A percentile compares a stretch with the other conserved stretches of the same genome.
phyloP scores from a whole-genome alignment of 2,797 vertebrate species.

The Aplochiton taeniatus region DNA sequence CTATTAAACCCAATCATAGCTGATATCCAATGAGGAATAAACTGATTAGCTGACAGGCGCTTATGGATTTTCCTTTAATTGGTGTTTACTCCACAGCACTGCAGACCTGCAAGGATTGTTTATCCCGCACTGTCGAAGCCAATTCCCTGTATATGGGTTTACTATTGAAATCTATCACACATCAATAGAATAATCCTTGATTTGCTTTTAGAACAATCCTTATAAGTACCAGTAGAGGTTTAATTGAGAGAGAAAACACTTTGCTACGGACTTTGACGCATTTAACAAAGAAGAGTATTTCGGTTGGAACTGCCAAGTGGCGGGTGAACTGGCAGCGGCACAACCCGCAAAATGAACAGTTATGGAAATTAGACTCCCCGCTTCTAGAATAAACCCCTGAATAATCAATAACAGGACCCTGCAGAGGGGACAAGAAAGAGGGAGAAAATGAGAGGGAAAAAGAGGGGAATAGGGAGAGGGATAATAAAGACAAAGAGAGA shows the following conservation, averaged over 20 bases:
- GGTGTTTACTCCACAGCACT: constrained; percentile 17
- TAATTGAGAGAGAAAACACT: background rate
- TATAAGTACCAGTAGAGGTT: too few relatives aligned
- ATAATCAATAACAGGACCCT: background rate
- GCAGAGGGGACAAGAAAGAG: background rate
- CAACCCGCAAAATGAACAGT: background rate
- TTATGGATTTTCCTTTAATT: constrained; percentile 38
- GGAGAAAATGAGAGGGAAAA: background rate
- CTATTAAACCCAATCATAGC: background rate
- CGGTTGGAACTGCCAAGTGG: background rate
- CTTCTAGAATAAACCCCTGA: background rate
- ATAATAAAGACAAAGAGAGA: background rate
- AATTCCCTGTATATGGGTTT: background rate
- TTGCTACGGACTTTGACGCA: background rate
- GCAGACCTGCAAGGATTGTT: background rate
- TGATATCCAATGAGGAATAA: constrained; percentile 34
- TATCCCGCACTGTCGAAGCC: background rate
- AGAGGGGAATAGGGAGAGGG: background rate
- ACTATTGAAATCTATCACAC: background rate
- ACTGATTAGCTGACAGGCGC: constrained; percentile 37
- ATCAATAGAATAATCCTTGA: too few relatives aligned
- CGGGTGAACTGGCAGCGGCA: background rate
- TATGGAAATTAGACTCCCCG: background rate
- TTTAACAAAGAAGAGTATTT: background rate
- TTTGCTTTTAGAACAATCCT: too few relatives aligned